phyloP scores from a whole-genome alignment of 2,113 vertebrate genomes.

The Malurus elegans region DNA sequence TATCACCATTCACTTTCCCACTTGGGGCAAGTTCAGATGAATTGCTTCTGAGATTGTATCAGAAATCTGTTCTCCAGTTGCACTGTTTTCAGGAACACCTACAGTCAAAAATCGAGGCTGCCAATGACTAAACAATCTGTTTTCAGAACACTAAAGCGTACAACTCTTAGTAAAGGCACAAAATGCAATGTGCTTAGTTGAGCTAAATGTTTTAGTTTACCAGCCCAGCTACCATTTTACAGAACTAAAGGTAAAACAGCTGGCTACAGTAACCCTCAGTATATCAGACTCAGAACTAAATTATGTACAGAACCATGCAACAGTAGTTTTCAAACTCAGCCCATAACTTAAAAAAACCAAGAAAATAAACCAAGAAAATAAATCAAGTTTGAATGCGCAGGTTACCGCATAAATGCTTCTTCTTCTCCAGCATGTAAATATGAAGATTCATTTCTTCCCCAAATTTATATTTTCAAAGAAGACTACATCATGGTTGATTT shows the following conservation, averaged over 20 bases:
- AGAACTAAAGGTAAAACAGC: neutral
- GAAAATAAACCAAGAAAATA: neutral
- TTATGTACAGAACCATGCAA: neutral
- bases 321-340: neutral
- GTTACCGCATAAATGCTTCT: neutral
- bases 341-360: neutral
- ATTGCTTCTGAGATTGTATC: neutral
- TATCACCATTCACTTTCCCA: neutral
- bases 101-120: neutral
- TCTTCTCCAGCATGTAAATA: neutral
- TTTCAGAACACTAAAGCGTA: neutral
- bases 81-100: neutral
- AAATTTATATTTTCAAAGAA: neutral
- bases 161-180: neutral
- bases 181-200: neutral
- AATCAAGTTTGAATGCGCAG: neutral
- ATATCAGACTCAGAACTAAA: neutral
- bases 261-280: neutral
- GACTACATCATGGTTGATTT: neutral
- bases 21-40: neutral
- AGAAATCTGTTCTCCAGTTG: neutral
- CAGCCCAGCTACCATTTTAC: neutral
- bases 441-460: neutral
- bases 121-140: neutral
- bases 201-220: neutral